phyloP scores from a whole-genome alignment of 1,140 invertebrate genomes.

The Bradysia coprophila region DNA sequence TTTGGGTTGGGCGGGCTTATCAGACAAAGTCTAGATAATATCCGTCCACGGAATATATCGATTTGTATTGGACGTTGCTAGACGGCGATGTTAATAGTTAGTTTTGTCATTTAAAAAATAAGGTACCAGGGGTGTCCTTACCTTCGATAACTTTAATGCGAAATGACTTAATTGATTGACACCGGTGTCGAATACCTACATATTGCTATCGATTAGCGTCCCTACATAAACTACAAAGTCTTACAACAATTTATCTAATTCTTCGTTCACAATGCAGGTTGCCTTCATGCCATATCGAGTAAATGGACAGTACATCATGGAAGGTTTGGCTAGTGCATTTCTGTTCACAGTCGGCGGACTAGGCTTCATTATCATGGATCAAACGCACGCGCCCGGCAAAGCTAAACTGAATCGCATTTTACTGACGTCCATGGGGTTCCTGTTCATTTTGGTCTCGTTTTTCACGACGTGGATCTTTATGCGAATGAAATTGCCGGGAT shows the following conservation, averaged over 20 bases:
- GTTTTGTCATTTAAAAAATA: neutral
- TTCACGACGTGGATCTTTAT: constrained; percentile 97
- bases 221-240: too few relatives aligned
- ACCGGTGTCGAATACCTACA: too few relatives aligned
- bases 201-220: too few relatives aligned
- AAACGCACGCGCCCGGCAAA: constrained; percentile 69
- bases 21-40: neutral
- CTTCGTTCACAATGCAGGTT: constrained; percentile 32
- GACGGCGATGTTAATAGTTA: too few relatives aligned
- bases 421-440: constrained; percentile 80
- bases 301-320: constrained; percentile 98
- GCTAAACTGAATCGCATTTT: constrained; percentile 85
- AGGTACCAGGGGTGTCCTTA: too few relatives aligned
- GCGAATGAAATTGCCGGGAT: constrained; percentile 90
- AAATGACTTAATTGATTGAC: too few relatives aligned
- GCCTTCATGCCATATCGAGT: constrained; percentile 97
- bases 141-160: too few relatives aligned
- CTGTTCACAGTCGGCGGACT: constrained; percentile 89
- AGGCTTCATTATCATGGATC: constrained; percentile 91
- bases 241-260: constrained; percentile 6
- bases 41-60: too few relatives aligned
- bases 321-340: constrained; percentile 92
- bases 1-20: constrained; percentile 3
- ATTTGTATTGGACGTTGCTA: too few relatives aligned
- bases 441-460: constrained; percentile 86